phyloP scores from a whole-genome alignment of 1,140 invertebrate genomes.

The Planococcus citri region DNA sequence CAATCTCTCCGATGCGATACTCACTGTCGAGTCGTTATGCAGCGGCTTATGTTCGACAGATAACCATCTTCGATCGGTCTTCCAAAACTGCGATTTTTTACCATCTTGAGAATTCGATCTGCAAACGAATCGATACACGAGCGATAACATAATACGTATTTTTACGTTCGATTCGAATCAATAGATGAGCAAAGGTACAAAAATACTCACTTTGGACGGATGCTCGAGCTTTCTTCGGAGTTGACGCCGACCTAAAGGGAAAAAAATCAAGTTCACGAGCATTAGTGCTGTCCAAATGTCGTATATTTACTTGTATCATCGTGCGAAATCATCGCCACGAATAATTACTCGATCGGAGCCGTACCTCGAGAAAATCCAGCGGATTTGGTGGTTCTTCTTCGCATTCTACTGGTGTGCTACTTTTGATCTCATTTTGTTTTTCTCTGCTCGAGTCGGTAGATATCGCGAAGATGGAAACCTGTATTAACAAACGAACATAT shows the following conservation, averaged over 20 bases:
- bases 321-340: no score
- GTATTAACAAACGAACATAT: neutral
- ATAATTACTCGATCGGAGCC: no score
- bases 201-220: no score
- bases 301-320: no score
- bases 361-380: slow-evolving; percentile 23
- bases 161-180: no score
- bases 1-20: neutral
- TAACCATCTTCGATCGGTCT: neutral
- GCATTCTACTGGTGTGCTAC: slow-evolving; percentile 17
- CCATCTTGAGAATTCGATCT: neutral
- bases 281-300: no score
- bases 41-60: slow-evolving; percentile 5
- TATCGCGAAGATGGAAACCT: slow-evolving; percentile 24
- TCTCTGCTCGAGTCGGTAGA: slow-evolving; percentile 18
- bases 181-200: no score
- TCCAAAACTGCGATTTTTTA: neutral
- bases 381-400: slow-evolving; percentile 23
- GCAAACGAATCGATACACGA: neutral
- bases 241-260: no score
- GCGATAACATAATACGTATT: no score
- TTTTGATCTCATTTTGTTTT: slow-evolving; percentile 19
- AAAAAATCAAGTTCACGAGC: no score
- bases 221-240: no score
- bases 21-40: neutral